phyloP scores from a whole-genome alignment of 2,797 vertebrate species.

The Chloroceryle amazona region DNA sequence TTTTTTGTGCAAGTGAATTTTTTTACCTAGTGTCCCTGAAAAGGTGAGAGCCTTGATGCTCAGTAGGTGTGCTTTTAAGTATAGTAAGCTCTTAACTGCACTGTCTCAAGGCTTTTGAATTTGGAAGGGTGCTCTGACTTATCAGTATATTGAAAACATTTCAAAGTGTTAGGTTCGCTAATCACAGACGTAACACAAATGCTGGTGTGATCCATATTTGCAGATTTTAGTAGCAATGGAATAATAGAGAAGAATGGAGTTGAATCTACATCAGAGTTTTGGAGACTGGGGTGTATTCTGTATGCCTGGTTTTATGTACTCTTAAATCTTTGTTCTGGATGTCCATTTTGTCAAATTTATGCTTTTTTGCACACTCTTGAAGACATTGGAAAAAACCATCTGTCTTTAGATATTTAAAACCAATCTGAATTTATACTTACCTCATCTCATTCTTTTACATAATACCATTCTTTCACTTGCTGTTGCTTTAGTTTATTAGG shows the following conservation, averaged over 20 bases:
- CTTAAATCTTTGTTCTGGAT: background rate
- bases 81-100: background rate
- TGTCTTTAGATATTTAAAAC: background rate
- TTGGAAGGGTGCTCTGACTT: background rate
- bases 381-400: rapidly evolving
- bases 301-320: background rate
- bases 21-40: background rate
- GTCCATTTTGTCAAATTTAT: background rate
- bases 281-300: background rate
- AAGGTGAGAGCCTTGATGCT: background rate
- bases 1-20: background rate
- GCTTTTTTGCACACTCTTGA: background rate
- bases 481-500: background rate
- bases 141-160: background rate
- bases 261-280: background rate
- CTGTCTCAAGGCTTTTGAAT: background rate
- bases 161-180: background rate
- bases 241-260: background rate
- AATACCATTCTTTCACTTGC: background rate
- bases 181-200: background rate
- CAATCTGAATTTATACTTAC: background rate
- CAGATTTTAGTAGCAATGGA: background rate
- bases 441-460: background rate
- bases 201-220: background rate
- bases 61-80: background rate